Conservation (phyloP, 2,113 vertebrate species). For the Siphamia tubifer region DNA sequence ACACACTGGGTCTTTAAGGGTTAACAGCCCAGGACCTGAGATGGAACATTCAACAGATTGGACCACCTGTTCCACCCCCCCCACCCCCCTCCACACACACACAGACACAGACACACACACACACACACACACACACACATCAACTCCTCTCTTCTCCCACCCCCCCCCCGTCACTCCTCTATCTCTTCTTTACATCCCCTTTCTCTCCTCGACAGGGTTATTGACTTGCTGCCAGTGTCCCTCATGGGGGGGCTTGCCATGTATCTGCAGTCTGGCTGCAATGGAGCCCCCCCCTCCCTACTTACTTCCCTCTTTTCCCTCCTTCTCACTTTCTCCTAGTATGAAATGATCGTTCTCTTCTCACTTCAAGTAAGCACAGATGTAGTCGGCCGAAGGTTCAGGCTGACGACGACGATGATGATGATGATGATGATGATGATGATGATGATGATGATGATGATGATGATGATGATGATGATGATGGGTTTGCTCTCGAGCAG, state of each 20-base stretch:
- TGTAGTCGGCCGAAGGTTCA: slow-evolving; percentile 34
- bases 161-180: background rate
- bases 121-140: no score
- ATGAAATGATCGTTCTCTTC: slow-evolving; percentile 61
- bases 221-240: slow-evolving; percentile 51
- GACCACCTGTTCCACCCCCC: slow-evolving; percentile 72
- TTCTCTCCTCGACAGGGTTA: slow-evolving; percentile 22
- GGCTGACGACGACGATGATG: slow-evolving; percentile 14
- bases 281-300: slow-evolving; percentile 34
- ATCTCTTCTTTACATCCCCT: background rate
- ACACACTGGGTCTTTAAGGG: no score
- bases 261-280: slow-evolving; percentile 77
- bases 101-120: no score
- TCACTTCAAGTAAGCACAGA: slow-evolving; percentile 47
- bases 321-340: slow-evolving; percentile 1
- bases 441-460: slow-evolving; percentile 17
- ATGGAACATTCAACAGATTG: slow-evolving; percentile 77
- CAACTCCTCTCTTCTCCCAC: no score
- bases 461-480: no score
- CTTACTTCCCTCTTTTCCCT: background rate
- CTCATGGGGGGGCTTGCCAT: slow-evolving; percentile 54
- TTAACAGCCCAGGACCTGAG: slow-evolving; percentile 16
- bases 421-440: no score
- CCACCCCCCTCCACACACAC: background rate
- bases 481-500: slow-evolving; percentile 19